Conservation (phyloP, 2,113 vertebrate species). For the Atractosteus spatula region DNA sequence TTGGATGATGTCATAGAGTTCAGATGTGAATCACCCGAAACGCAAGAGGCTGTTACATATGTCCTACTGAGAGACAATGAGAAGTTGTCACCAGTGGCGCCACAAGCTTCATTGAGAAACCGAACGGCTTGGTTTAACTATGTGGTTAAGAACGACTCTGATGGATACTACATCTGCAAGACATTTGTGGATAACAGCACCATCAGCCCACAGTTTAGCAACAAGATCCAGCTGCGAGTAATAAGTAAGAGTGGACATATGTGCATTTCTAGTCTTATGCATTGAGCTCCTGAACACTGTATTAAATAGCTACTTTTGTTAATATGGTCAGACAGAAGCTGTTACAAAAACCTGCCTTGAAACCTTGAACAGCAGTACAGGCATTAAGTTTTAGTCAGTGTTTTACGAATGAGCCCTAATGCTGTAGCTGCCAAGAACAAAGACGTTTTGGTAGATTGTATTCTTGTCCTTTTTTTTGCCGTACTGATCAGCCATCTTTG, state of each 20-base stretch:
- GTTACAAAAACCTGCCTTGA: no score
- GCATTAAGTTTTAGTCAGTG: no score
- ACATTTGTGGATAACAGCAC: slow-evolving; percentile 15
- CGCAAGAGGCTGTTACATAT: slow-evolving; percentile 37
- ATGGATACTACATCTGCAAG: slow-evolving; percentile 54
- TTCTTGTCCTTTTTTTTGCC: no score
- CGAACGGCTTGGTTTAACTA: slow-evolving; percentile 31
- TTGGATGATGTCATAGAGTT: slow-evolving; percentile 36
- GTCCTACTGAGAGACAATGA: slow-evolving; percentile 37
- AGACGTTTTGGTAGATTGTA: no score
- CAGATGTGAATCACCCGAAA: slow-evolving; percentile 30
- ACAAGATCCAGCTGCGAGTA: slow-evolving; percentile 47
- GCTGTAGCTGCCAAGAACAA: no score
- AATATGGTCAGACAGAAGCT: no score
- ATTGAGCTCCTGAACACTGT: no score
- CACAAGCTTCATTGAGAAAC: background rate
- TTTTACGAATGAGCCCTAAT: no score
- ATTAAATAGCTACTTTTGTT: no score
- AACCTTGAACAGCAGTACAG: no score
- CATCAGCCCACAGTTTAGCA: slow-evolving; percentile 32
- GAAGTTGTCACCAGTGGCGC: background rate
- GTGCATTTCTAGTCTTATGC: no score
- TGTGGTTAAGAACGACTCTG: slow-evolving; percentile 30
- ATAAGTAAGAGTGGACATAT: slow-evolving; percentile 51
- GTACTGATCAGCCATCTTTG: no score